Evolutionary conservation across 2,888 invertebrate species (phyloP).

Genomic region (Diogma glabrata): DNA sequence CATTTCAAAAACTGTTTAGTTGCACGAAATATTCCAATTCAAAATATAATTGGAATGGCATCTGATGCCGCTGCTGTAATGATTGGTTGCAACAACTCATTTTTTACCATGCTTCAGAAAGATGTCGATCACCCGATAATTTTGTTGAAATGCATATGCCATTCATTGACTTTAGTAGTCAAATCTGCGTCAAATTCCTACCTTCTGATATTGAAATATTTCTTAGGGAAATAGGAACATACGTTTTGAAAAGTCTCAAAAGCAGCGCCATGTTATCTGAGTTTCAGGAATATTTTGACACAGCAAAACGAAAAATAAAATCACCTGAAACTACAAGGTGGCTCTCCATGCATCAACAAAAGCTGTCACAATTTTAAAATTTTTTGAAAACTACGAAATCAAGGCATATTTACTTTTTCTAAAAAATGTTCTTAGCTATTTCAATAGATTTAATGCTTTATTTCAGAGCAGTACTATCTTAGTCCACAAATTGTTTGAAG

Average conservation of each 20-base stretch:
- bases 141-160: neutral
- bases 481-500: too few species aligned
- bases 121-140: neutral
- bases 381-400: too few species aligned
- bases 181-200: neutral
- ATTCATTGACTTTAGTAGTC: neutral
- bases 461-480: too few species aligned
- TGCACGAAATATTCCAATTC: neutral
- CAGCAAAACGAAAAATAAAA: neutral
- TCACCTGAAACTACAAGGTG: too few species aligned
- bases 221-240: neutral
- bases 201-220: neutral
- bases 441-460: too few species aligned
- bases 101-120: neutral
- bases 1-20: neutral
- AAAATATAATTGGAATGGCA: neutral
- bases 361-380: too few species aligned
- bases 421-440: too few species aligned
- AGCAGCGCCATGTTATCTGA: too few species aligned
- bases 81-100: neutral
- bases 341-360: neutral
- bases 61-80: neutral
- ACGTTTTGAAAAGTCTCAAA: neutral
- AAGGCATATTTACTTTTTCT: too few species aligned
- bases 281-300: too few species aligned